phyloP scores from a whole-genome alignment of 2,797 vertebrate species.

The Glossophaga mutica region DNA sequence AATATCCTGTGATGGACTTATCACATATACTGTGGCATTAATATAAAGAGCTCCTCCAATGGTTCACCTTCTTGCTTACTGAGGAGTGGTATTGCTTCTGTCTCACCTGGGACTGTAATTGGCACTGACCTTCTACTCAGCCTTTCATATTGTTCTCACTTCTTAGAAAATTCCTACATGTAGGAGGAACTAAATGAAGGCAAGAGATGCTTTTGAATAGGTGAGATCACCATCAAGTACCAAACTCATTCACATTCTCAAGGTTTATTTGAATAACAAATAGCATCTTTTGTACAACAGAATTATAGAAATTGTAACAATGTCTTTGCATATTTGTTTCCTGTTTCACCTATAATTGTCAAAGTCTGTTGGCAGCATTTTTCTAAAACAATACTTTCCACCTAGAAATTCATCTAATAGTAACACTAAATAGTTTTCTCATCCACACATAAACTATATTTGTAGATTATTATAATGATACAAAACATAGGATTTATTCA shows the following conservation, averaged over 20 bases:
- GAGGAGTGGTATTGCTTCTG: background rate
- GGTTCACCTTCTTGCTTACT: background rate
- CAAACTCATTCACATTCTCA: background rate
- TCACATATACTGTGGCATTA: background rate
- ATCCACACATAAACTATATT: background rate
- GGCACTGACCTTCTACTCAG: background rate
- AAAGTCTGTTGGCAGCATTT: background rate
- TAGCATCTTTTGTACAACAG: background rate
- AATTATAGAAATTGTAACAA: background rate
- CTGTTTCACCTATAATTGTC: background rate
- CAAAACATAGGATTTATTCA: background rate
- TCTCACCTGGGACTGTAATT: conserved; percentile 1
- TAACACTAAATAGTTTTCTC: background rate
- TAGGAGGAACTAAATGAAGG: background rate
- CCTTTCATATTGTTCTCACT: background rate
- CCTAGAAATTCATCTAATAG: background rate
- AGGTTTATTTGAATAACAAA: background rate
- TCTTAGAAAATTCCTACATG: background rate
- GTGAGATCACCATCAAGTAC: background rate
- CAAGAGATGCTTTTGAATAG: background rate
- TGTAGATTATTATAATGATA: background rate
- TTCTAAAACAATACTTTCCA: background rate
- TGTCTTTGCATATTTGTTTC: background rate
- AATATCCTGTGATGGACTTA: background rate
- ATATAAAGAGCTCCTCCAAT: background rate